phyloP scores from a whole-genome alignment of 2,888 invertebrate species.

The Polydrusus pterygomalis region DNA sequence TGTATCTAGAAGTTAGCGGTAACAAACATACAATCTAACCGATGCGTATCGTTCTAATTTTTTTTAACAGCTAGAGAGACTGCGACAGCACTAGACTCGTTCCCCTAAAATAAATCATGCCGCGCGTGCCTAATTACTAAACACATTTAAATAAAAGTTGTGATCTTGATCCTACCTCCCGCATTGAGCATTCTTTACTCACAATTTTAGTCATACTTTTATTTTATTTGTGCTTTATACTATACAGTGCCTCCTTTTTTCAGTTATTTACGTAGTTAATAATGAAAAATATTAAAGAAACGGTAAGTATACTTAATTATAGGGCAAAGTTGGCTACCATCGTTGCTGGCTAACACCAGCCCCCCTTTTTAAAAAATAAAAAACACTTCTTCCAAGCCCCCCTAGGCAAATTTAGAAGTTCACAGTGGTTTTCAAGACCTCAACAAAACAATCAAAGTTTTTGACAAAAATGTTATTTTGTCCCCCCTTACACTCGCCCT shows the following conservation, averaged over 20 bases:
- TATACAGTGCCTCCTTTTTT: neutral
- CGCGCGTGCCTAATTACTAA: neutral
- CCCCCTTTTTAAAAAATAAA: too few relatives aligned
- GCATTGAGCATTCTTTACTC: neutral
- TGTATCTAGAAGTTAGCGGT: neutral
- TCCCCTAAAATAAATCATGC: neutral
- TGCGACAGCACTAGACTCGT: neutral
- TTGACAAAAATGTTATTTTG: too few relatives aligned
- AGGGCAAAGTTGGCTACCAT: too few relatives aligned
- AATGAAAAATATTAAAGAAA: neutral
- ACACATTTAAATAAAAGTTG: neutral
- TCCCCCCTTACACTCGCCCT: too few relatives aligned
- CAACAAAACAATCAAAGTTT: too few relatives aligned
- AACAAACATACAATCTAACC: neutral
- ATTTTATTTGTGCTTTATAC: neutral
- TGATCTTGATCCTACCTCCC: slow-evolving; percentile 13
- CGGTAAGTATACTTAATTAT: too few relatives aligned
- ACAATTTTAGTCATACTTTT: neutral
- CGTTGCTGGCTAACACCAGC: too few relatives aligned
- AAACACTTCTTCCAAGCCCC: too few relatives aligned
- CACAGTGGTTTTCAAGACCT: too few relatives aligned
- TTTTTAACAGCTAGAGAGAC: neutral
- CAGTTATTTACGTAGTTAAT: neutral
- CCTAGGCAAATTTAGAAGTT: too few relatives aligned
- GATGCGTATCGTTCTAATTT: neutral